Conservation (phyloP, 1,140 invertebrate species). For the Muscidifurax raptorellus region DNA sequence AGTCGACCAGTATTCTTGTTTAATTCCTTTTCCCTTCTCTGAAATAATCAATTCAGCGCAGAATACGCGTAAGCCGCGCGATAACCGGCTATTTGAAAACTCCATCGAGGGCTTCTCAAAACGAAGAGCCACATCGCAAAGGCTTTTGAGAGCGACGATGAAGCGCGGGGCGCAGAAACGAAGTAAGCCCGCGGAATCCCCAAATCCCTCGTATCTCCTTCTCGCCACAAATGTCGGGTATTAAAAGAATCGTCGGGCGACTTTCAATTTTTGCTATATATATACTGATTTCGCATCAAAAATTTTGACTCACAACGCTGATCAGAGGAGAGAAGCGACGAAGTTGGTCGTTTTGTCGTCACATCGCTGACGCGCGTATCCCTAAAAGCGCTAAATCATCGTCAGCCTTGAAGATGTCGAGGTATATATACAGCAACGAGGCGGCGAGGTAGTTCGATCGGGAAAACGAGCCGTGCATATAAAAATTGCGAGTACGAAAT, state of each 20-base stretch:
- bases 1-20: not conserved
- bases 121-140: not conserved
- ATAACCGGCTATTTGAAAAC: not conserved
- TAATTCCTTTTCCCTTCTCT: not conserved
- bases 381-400: conserved; percentile 28
- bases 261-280: not conserved
- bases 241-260: conserved; percentile 9
- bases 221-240: not conserved
- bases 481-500: conserved; percentile 15
- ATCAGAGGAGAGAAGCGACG: not conserved
- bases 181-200: conserved; percentile 5
- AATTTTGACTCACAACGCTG: not conserved
- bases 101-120: not conserved
- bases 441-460: conserved; percentile 11
- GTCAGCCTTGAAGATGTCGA: conserved; percentile 8
- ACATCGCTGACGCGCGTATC: not conserved
- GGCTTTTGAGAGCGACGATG: too few species aligned
- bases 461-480: conserved; percentile 26
- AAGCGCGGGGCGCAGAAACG: not conserved
- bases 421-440: too few species aligned
- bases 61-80: not conserved
- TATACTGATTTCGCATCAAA: conserved; percentile 33
- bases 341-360: not conserved
- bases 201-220: conserved; percentile 14
- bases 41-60: conserved; percentile 8